Conservation (phyloP, 1,140 invertebrate species). For the Trichonephila inaurata region DNA sequence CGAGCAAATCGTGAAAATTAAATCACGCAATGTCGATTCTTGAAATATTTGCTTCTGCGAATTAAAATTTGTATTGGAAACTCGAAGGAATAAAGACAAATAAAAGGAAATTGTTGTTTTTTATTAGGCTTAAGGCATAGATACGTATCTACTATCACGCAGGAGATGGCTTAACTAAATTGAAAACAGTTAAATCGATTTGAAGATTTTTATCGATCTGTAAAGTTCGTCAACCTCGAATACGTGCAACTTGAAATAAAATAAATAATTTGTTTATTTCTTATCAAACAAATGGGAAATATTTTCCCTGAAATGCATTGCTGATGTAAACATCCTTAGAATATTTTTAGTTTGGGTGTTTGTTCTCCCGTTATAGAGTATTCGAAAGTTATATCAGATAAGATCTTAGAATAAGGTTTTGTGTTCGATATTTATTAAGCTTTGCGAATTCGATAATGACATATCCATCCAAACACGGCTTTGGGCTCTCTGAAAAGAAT, state of each 20-base stretch:
- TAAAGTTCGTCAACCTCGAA: background rate
- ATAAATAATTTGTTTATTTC: background rate
- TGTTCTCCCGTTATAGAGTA: background rate
- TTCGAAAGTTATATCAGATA: background rate
- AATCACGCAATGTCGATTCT: constrained; percentile 8
- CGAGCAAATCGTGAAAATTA: background rate
- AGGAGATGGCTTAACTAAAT: too few species aligned
- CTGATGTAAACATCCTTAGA: background rate
- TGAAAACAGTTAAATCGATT: background rate
- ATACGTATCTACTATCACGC: too few species aligned
- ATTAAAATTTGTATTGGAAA: background rate
- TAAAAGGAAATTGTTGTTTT: background rate
- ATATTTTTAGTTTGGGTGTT: background rate
- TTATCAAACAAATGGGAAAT: background rate
- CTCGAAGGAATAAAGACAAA: background rate
- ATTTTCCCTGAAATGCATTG: background rate
- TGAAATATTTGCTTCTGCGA: background rate
- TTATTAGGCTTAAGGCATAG: background rate
- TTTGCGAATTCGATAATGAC: too few species aligned
- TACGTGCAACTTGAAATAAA: background rate
- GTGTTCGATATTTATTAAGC: too few species aligned
- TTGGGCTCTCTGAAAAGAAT: too few species aligned
- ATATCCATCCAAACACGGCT: too few species aligned
- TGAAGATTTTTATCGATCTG: constrained; percentile 15
- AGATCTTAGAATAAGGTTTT: too few species aligned